Conservation (phyloP, 2,113 vertebrate genomes). For the Catharus bicknelli region DNA sequence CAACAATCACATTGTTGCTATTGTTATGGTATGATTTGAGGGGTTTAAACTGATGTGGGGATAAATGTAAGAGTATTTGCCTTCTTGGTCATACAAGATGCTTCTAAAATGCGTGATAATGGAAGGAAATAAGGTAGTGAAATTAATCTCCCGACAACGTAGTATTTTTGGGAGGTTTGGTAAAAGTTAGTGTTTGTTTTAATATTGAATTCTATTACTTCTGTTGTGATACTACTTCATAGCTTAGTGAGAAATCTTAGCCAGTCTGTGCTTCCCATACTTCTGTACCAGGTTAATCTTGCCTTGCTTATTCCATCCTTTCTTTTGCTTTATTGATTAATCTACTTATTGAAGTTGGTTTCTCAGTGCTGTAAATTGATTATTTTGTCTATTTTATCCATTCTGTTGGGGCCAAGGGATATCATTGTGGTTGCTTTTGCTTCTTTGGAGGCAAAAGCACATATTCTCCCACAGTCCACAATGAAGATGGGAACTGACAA, state of each 20-base stretch:
- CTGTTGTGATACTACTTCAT: not conserved
- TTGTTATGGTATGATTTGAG: not conserved
- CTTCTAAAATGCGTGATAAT: not conserved
- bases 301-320: not conserved
- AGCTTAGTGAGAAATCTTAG: not conserved
- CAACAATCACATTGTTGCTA: not conserved
- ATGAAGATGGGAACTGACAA: not conserved
- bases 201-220: not conserved
- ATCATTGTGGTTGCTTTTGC: not conserved
- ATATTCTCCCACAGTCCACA: not conserved
- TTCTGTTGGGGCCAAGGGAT: not conserved
- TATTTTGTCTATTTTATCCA: not conserved
- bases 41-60: not conserved
- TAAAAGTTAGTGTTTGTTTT: not conserved
- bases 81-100: not conserved
- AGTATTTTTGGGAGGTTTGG: not conserved
- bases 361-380: not conserved
- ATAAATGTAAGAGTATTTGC: not conserved
- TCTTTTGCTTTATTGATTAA: not conserved
- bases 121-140: not conserved
- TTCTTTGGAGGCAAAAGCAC: not conserved
- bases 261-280: not conserved
- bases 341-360: not conserved
- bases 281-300: not conserved
- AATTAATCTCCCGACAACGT: not conserved